phyloP scores from a whole-genome alignment of 2,113 vertebrate genomes.

The Oncorhynchus gorbuscha region DNA sequence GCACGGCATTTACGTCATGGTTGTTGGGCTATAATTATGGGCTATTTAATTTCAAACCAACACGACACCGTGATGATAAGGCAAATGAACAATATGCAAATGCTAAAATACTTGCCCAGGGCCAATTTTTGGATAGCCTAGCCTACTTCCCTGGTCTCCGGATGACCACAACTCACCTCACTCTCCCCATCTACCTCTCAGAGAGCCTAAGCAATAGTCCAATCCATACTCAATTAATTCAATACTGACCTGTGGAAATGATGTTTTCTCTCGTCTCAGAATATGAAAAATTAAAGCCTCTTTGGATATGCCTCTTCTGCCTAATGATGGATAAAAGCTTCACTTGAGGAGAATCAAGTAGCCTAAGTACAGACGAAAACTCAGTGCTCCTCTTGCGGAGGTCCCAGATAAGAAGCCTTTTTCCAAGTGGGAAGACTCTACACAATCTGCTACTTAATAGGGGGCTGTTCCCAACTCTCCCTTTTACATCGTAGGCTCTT shows the following conservation, averaged over 20 bases:
- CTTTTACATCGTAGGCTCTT: slow-evolving; percentile 80
- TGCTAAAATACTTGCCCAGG: not conserved
- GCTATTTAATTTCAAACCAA: not conserved
- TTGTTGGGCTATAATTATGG: not conserved
- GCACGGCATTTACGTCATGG: not conserved
- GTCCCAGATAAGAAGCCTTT: slow-evolving; percentile 69
- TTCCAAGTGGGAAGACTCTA: slow-evolving; percentile 84
- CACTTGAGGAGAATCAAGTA: slow-evolving; percentile 16
- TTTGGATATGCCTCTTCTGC: slow-evolving; percentile 20
- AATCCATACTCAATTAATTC: not conserved
- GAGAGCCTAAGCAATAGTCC: not conserved
- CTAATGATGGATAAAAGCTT: slow-evolving; percentile 4
- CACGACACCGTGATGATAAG: not conserved
- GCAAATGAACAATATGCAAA: not conserved
- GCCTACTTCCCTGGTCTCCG: too few relatives aligned
- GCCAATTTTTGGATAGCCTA: too few relatives aligned
- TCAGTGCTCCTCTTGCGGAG: slow-evolving; percentile 41
- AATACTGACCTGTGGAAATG: slow-evolving; percentile 9
- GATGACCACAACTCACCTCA: too few relatives aligned
- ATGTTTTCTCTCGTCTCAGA: slow-evolving; percentile 2
- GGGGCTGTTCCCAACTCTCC: slow-evolving; percentile 85
- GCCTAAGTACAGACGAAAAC: slow-evolving; percentile 34
- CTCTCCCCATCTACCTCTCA: not conserved
- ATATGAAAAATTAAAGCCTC: slow-evolving; percentile 11
- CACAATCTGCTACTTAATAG: slow-evolving; percentile 89